Base-by-base conservation (phyloP, 2,113 vertebrate genomes). In the Pseudorhombus dupliciocellatus region DNA sequence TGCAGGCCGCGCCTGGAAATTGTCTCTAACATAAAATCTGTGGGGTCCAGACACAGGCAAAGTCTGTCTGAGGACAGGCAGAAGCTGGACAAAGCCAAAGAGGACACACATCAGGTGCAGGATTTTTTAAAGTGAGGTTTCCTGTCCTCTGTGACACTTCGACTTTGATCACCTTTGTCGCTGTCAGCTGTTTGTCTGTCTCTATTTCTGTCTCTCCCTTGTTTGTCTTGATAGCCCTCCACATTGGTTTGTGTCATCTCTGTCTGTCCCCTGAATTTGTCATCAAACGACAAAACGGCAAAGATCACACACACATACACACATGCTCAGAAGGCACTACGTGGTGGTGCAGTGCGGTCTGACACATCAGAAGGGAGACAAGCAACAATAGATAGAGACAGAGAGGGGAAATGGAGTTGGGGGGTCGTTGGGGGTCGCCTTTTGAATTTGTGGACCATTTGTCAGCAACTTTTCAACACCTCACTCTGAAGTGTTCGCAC, bases 301-400 rank as follows among this genome's bases (percentile, higher is more conserved):
- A 16, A 4, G 40, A 44, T 8, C 14, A 44, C 42, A 15, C 16
- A 46, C 42, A 46, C 42, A 46, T 16, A 46, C 46, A 48, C 44
- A 46, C 44, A 57, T 56, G 62, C 44, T 8, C 15, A 16, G n/a
- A n/a, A n/a, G 57, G 40, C 53, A 20, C 56, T 56, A 61, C n/a
- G 48, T 65, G 79, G 37, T 75, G 76, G 75, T 86, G 88, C 84
- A 88, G 81, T 90, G 85, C 61, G n/a, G 76, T 58, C 73, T 31
- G 55, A 75, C 71, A 67, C 77, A 67, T 83, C 75, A 73, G 52
- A 85, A 66, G 68, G 46, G 54, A 64, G 55, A 73, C 44, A 44
- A 84, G 64, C 64, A 37, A 59, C 50, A 55, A 67, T 53, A 31
- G 56, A 64, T 40, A 30, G 18, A 70, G 40, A 31, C 48, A 52